Evolutionary conservation across 2,113 vertebrate species (phyloP).

Genomic region (Cathartes aura): DNA sequence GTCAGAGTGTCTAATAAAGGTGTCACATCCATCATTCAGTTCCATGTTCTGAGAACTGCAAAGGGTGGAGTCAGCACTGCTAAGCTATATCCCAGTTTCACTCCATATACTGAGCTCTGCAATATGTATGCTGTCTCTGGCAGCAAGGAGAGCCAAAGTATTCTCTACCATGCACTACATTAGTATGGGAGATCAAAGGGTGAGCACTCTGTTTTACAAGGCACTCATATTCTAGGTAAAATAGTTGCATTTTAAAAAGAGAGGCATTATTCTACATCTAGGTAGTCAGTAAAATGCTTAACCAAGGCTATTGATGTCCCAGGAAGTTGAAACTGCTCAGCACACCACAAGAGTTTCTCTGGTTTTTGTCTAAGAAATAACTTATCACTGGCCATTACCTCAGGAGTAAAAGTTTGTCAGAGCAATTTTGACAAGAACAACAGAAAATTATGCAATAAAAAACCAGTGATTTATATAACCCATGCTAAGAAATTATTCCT

Average conservation of each 20-base stretch:
- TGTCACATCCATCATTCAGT: not conserved
- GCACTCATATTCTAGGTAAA: not conserved
- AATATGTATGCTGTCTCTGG: not conserved
- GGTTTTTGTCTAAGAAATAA: not conserved
- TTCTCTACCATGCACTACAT: not conserved
- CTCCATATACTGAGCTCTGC: not conserved
- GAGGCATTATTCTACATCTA: not conserved
- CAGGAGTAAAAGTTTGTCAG: not conserved
- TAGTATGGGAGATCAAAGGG: not conserved
- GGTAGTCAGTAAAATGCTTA: not conserved
- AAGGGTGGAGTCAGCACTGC: not conserved
- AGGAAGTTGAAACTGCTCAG: not conserved
- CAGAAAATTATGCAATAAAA: not conserved
- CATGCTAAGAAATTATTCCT: not conserved
- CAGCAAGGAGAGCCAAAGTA: not conserved
- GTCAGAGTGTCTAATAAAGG: not conserved
- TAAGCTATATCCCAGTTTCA: not conserved
- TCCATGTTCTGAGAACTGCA: not conserved
- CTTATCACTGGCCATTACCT: not conserved
- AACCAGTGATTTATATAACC: not conserved
- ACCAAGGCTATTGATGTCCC: not conserved
- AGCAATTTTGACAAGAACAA: not conserved
- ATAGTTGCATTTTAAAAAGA: not conserved
- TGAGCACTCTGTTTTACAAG: not conserved
- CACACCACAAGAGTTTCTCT: not conserved